Percentiles rank a stretch among this genome's conserved stretches.
Conservation (phyloP, 2,888 invertebrate species). For the Noctua janthina region DNA sequence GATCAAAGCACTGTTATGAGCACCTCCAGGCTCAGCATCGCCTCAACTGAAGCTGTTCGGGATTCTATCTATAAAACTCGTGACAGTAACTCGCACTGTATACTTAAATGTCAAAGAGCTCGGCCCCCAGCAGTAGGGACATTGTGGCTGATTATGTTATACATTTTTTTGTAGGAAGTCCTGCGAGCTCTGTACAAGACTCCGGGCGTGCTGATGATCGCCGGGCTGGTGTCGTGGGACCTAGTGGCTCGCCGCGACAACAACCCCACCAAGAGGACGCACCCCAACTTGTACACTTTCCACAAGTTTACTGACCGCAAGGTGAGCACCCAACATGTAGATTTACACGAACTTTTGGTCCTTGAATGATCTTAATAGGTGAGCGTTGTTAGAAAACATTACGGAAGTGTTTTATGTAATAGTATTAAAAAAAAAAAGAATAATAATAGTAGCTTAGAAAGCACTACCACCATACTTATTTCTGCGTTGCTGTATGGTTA, state of each 20-base stretch:
- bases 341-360: neutral
- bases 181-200: slow-evolving; percentile 92
- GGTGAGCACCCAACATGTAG: slow-evolving; percentile 75
- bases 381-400: too few relatives aligned
- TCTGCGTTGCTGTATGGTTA: neutral
- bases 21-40: neutral
- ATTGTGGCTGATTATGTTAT: neutral
- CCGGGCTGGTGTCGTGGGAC: slow-evolving; percentile 98
- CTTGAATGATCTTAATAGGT: neutral
- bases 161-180: slow-evolving; percentile 84
- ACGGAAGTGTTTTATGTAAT: neutral
- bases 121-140: neutral
- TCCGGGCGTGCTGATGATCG: slow-evolving; percentile 94
- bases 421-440: neutral
- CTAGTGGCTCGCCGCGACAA: slow-evolving; percentile 95
- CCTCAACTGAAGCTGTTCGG: neutral
- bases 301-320: slow-evolving; percentile 93
- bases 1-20: too few relatives aligned
- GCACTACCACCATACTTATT: neutral
- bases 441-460: neutral
- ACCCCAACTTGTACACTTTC: slow-evolving; percentile 95
- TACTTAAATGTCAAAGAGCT: neutral
- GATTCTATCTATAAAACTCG: neutral
- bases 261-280: slow-evolving; percentile 92
- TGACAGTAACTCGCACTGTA: neutral